A percentile compares a stretch with the other conserved stretches of the same genome.
Evolutionary conservation across 2,888 invertebrate species (phyloP).

Genomic region (Beris morrisii): DNA sequence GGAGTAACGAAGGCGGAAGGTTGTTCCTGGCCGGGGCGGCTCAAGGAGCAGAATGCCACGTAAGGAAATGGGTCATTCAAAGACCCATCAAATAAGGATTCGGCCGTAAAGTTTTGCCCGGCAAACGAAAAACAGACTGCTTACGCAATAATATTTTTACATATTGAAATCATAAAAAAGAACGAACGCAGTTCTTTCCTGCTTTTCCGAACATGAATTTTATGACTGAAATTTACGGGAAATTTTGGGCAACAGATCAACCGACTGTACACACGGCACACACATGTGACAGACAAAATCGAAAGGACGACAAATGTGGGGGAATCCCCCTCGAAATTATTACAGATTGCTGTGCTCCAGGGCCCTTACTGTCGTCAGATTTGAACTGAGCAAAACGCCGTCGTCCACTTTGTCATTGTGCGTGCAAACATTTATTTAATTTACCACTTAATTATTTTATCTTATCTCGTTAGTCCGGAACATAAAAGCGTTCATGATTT

Average conservation of each 20-base stretch:
- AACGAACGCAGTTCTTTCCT: conserved; percentile 18
- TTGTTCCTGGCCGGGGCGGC: too few species aligned
- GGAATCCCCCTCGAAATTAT: background rate
- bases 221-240: conserved; percentile 18
- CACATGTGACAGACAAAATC: background rate
- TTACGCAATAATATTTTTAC: conserved; percentile 37
- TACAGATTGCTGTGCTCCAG: background rate
- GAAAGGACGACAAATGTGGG: background rate
- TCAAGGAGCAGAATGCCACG: background rate
- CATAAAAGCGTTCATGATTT: conserved; percentile 18
- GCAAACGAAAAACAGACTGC: conserved; percentile 28
- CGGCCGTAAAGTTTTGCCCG: conserved; percentile 11
- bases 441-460: conserved; percentile 38
- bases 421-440: conserved; percentile 34
- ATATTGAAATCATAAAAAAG: conserved; percentile 36
- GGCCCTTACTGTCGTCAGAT: background rate
- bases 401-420: conserved; percentile 23
- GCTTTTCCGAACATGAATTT: conserved; percentile 22
- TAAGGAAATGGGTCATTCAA: conserved; percentile 26
- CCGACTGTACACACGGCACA: background rate
- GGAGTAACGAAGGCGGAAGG: too few species aligned
- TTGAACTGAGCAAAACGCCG: background rate
- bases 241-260: conserved; percentile 11
- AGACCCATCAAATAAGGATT: conserved; percentile 23
- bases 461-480: conserved; percentile 35